A percentile compares a stretch with the other conserved stretches of the same genome.
These are phyloP conservation scores for Tinea trinotella DNA, from an alignment of 2,888 invertebrate species.

Conservation along the genomic window DNA sequence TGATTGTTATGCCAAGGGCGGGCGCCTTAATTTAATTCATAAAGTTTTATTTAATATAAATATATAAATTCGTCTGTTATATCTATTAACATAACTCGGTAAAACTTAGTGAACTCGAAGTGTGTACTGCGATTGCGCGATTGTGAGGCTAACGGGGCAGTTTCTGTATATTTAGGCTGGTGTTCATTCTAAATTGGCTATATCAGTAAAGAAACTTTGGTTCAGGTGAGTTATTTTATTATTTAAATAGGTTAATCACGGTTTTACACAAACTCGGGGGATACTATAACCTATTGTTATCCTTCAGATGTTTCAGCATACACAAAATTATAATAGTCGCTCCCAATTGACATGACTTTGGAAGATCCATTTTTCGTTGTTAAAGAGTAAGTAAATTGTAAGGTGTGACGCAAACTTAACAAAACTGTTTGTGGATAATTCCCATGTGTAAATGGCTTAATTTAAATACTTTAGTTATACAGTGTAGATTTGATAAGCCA, in stretches of 20 bases:
- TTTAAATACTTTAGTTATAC: neutral
- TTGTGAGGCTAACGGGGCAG: neutral
- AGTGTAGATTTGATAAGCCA: neutral
- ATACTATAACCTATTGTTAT: constrained; percentile 14
- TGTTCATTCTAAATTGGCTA: neutral
- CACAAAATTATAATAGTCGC: constrained; percentile 31
- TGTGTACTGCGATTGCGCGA: constrained; percentile 4
- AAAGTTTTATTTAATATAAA: no score
- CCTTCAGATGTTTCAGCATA: constrained; percentile 48
- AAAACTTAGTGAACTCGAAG: no score
- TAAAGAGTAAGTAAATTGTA: constrained; percentile 87
- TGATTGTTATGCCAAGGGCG: no score
- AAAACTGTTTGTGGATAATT: neutral
- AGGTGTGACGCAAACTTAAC: neutral
- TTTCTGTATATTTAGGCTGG: neutral
- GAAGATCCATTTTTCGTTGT: constrained; percentile 99
- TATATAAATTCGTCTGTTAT: no score
- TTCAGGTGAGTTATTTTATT: neutral
- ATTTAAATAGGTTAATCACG: neutral
- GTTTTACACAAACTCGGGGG: neutral
- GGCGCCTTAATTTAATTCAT: no score
- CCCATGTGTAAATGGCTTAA: neutral
- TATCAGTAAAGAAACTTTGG: neutral
- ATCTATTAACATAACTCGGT: no score
- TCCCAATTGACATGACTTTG: constrained; percentile 90